Base-by-base conservation (phyloP, 2,797 vertebrate species). In the Propithecus deckenii region DNA sequence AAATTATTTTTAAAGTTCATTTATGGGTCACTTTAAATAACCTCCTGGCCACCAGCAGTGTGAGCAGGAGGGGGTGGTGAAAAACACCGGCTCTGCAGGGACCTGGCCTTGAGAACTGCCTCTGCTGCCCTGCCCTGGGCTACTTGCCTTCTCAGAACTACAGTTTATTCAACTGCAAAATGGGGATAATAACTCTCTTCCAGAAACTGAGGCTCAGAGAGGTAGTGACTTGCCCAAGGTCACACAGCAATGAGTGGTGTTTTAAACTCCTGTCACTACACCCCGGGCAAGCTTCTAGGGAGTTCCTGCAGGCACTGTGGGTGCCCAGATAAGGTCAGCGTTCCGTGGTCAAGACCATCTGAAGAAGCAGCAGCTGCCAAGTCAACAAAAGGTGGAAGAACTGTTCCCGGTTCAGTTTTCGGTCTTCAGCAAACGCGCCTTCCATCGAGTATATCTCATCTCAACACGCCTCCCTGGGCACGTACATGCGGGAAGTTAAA, bases 131-230 rank as follows among this genome's bases (percentile, higher is more conserved):
- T 63, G 2, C 55, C 38, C 72, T 38, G 30, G 38, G 22, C 48
- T 17, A 50, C 80, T n/a, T 55, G 15, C 41, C 83, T 81, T 88
- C 79, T 89, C 74, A 52, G 38, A 43, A 35, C 25, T 52, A 72
- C 5, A 76, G n/a, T 74, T 89, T 48, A 83, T 11, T 86, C n/a
- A n/a, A 12, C 1, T 61, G 41, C 32, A 72, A 93, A 81, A 83
- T 9, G 18, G n/a, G 48, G 59, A 32, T 43, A 67, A 14, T 12
- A 55, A n/a, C 9, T 88, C 18, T 81, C 59, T 93, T 92, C 71
- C 35, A 28, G 57, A 95, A 96, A 85, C 4, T 18, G 32, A 94
- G 75, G 57, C 30, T 84, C 78, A 57, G 63, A 89, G 85, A 93
- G 57, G 90, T 74, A 55, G 6, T 28, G 25, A 87, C n/a, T 46